Conservation (phyloP, 1,140 invertebrate genomes). For the Phortica variegata region DNA sequence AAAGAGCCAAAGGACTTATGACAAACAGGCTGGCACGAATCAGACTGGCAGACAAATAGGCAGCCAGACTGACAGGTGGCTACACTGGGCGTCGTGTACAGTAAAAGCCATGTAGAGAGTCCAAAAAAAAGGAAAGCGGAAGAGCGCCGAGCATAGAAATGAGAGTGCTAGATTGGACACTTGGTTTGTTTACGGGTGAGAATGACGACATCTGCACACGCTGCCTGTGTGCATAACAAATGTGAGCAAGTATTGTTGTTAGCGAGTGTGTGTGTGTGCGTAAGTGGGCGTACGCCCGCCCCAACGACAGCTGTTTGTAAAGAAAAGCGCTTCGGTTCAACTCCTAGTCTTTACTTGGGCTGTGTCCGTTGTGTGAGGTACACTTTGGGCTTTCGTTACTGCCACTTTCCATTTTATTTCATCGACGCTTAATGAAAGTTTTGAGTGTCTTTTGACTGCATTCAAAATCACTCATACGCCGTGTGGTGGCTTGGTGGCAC, state of each 20-base stretch:
- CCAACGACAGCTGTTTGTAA: neutral
- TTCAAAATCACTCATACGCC: too few species aligned
- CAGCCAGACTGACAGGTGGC: slow-evolving; percentile 31
- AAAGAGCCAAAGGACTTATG: too few species aligned
- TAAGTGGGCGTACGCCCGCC: too few species aligned
- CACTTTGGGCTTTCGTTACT: slow-evolving; percentile 13
- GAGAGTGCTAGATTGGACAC: neutral
- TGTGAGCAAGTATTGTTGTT: too few species aligned
- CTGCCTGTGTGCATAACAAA: too few species aligned
- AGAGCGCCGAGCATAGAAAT: neutral
- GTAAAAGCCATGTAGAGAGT: neutral
- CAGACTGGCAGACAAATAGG: slow-evolving; percentile 5
- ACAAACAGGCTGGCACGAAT: slow-evolving; percentile 11
- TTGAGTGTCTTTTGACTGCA: too few species aligned
- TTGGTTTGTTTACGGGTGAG: slow-evolving; percentile 1
- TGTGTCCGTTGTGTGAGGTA: too few species aligned
- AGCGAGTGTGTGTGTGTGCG: too few species aligned
- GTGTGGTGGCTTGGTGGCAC: too few species aligned
- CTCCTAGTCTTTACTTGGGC: too few species aligned
- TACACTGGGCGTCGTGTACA: slow-evolving; percentile 16
- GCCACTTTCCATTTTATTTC: slow-evolving; percentile 49
- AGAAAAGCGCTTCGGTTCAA: neutral
- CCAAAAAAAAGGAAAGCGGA: neutral
- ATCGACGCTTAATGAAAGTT: too few species aligned
- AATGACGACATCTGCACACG: slow-evolving; percentile 1